These are phyloP conservation scores for Xerus inauris DNA, from an alignment of 2,113 vertebrate genomes.

Conservation along the genomic window DNA sequence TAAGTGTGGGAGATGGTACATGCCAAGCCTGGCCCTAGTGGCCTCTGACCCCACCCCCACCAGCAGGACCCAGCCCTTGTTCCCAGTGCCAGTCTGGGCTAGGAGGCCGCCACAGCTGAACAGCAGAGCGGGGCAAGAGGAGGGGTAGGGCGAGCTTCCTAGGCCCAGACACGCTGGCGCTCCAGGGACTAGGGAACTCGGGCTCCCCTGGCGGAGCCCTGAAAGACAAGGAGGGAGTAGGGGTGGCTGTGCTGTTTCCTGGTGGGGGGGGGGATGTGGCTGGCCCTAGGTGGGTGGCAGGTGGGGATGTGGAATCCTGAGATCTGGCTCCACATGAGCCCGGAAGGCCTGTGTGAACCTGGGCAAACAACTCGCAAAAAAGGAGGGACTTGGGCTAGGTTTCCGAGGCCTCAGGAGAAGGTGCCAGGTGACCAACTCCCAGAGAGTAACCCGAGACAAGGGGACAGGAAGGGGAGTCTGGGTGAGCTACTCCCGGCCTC, in stretches of 20 bases:
- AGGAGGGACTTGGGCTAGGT: constrained; percentile 6
- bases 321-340: background rate
- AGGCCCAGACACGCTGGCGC: constrained; percentile 72
- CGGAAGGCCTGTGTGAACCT: background rate
- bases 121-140: constrained; percentile 41
- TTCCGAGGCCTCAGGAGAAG: constrained; percentile 57
- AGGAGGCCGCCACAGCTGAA: constrained; percentile 50
- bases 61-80: background rate
- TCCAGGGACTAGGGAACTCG: background rate
- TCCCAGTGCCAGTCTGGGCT: constrained; percentile 1
- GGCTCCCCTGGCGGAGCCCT: constrained; percentile 53
- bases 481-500: background rate
- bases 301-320: background rate
- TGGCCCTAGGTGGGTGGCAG: background rate
- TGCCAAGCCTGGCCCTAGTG: background rate
- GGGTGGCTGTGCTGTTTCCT: background rate
- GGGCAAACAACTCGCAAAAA: background rate
- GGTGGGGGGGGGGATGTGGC: background rate
- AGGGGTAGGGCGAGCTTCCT: constrained; percentile 22
- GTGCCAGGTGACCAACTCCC: constrained; percentile 56
- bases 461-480: background rate
- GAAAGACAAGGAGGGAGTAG: background rate
- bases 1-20: background rate
- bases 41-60: background rate
- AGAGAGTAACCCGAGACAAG: constrained; percentile 34